Evolutionary conservation across 1,140 invertebrate genomes (phyloP).

Genomic region (Pachyrhynchus sulphureomaculatus): DNA sequence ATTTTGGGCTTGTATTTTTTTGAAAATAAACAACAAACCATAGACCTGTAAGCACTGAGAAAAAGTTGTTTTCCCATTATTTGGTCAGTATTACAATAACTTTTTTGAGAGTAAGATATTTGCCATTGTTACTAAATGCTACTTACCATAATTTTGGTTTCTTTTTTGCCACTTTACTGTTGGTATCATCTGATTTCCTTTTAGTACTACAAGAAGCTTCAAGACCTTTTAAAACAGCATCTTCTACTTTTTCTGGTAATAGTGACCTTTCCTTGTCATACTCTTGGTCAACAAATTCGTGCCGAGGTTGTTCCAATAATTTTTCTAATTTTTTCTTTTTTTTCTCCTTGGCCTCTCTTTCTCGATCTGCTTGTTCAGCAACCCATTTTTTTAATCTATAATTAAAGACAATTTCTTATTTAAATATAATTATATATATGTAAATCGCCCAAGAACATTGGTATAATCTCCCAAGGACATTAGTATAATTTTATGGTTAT

Average conservation of each 20-base stretch:
- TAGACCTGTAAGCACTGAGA: too few relatives aligned
- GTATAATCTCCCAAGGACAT: too few relatives aligned
- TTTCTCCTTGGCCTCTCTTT: conserved; percentile 72
- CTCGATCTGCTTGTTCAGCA: conserved; percentile 76
- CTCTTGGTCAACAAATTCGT: conserved; percentile 76
- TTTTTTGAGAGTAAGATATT: too few relatives aligned
- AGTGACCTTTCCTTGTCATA: conserved; percentile 77
- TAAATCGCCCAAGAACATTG: too few relatives aligned
- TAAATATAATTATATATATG: too few relatives aligned
- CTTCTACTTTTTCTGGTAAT: conserved; percentile 75
- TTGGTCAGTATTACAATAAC: too few relatives aligned
- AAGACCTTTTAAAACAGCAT: conserved; percentile 80
- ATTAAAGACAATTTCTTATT: conserved; percentile 3
- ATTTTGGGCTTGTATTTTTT: too few relatives aligned
- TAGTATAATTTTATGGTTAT: too few relatives aligned
- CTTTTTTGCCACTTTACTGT: conserved; percentile 51
- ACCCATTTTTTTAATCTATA: conserved; percentile 80
- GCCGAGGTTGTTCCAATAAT: conserved; percentile 72
- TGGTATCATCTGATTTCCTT: conserved; percentile 50
- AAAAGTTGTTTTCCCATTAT: too few relatives aligned
- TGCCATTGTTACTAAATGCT: too few relatives aligned
- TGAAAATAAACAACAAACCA: too few relatives aligned
- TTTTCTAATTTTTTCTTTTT: conserved; percentile 80
- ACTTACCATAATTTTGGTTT: conserved; percentile 56
- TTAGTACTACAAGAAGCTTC: conserved; percentile 54